Evolutionary conservation across 2,888 invertebrate genomes (phyloP).

Genomic region (Eilema depressum): DNA sequence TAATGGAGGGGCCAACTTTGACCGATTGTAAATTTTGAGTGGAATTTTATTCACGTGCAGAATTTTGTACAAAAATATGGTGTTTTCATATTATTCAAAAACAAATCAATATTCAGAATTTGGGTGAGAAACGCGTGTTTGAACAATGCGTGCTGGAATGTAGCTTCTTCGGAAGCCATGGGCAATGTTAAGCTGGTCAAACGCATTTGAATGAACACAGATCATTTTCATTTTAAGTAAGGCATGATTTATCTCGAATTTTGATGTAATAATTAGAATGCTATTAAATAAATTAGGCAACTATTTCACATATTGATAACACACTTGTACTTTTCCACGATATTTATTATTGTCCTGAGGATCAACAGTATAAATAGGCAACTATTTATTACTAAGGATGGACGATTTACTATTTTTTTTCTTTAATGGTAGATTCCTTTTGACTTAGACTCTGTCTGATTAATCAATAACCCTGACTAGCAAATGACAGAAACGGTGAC

Average conservation of each 20-base stretch:
- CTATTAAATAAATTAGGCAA: too few species aligned
- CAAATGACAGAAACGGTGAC: too few species aligned
- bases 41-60: neutral
- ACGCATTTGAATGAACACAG: conserved; percentile 16
- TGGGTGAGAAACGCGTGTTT: conserved; percentile 69
- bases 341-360: too few species aligned
- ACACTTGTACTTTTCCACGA: too few species aligned
- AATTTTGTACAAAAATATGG: neutral
- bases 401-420: conserved; percentile 17
- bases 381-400: too few species aligned
- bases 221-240: too few species aligned
- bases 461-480: neutral
- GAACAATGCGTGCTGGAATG: conserved; percentile 67
- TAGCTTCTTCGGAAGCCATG: conserved; percentile 77
- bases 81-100: conserved; percentile 51
- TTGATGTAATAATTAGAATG: too few species aligned
- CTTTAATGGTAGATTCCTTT: neutral
- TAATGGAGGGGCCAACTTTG: too few species aligned
- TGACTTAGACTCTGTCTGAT: neutral
- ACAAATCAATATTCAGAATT: conserved; percentile 49
- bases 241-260: too few species aligned
- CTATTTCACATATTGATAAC: too few species aligned
- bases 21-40: too few species aligned
- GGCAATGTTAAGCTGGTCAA: conserved; percentile 52
- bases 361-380: too few species aligned